phyloP scores from a whole-genome alignment of 2,888 invertebrate species.

The Drosophila kokeensis region DNA sequence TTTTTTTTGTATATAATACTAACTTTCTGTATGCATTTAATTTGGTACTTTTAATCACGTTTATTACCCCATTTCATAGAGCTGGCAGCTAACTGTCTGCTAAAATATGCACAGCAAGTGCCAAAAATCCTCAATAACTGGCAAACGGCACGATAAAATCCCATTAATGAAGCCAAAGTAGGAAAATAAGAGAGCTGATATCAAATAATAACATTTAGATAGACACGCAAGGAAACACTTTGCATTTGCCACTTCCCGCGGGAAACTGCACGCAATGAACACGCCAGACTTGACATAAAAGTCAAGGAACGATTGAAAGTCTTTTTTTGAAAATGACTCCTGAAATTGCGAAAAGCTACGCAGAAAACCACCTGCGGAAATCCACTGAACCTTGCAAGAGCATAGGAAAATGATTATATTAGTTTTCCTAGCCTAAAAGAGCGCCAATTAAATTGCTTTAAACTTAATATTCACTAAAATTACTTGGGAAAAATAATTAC shows the following conservation, averaged over 20 bases:
- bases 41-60: slow-evolving; percentile 59
- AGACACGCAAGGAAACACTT: slow-evolving; percentile 72
- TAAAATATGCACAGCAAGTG: slow-evolving; percentile 62
- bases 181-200: slow-evolving; percentile 59
- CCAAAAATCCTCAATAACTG: slow-evolving; percentile 51
- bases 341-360: slow-evolving; percentile 12
- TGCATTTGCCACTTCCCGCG: slow-evolving; percentile 56
- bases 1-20: not conserved
- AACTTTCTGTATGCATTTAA: slow-evolving; percentile 39
- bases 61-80: slow-evolving; percentile 20
- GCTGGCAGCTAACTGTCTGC: slow-evolving; percentile 47
- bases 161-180: slow-evolving; percentile 63
- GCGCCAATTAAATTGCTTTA: not conserved
- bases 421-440: not conserved
- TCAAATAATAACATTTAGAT: slow-evolving; percentile 73
- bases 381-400: slow-evolving; percentile 20
- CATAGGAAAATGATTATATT: slow-evolving; percentile 20
- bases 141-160: slow-evolving; percentile 60
- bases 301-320: slow-evolving; percentile 56
- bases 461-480: not conserved
- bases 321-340: not conserved
- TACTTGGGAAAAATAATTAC: not conserved
- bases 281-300: slow-evolving; percentile 51
- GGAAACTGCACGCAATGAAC: slow-evolving; percentile 50
- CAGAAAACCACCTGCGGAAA: slow-evolving; percentile 12